These are phyloP conservation scores for Nothoprocta perdicaria DNA, from an alignment of 2,113 vertebrate species.

Conservation along the genomic window DNA sequence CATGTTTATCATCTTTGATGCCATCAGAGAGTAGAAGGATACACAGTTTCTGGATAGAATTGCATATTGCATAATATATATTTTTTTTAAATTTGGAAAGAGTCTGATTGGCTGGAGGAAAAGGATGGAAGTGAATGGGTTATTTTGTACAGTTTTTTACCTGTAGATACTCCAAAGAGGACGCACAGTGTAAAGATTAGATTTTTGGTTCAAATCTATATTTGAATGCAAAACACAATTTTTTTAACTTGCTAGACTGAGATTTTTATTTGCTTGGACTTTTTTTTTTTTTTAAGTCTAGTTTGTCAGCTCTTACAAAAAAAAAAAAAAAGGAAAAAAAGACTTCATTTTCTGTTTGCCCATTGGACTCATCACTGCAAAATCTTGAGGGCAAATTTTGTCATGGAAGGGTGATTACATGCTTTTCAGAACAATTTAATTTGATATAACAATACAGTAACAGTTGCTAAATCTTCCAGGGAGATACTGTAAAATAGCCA, in stretches of 20 bases:
- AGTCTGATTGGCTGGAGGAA: neutral
- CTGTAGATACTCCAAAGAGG: neutral
- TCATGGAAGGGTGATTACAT: slow-evolving; percentile 49
- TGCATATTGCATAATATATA: neutral
- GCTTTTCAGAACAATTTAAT: slow-evolving; percentile 67
- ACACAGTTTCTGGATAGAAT: neutral
- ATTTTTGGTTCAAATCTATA: neutral
- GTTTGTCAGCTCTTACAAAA: neutral
- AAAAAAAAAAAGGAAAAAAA: neutral
- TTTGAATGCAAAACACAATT: neutral
- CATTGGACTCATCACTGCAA: slow-evolving; percentile 21
- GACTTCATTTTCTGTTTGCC: slow-evolving; percentile 31
- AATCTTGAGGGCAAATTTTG: slow-evolving; percentile 63
- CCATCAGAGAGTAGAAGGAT: neutral
- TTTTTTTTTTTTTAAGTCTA: neutral
- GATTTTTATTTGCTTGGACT: neutral
- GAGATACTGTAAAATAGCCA: slow-evolving; percentile 14
- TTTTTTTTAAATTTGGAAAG: neutral
- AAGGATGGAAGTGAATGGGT: neutral
- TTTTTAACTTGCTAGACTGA: neutral
- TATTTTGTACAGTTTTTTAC: neutral
- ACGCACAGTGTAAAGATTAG: neutral
- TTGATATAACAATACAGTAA: slow-evolving; percentile 55
- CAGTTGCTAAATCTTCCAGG: slow-evolving; percentile 53
- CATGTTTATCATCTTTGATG: neutral